A percentile compares a stretch with the other conserved stretches of the same genome.
Evolutionary conservation across 2,113 vertebrate species (phyloP).

Genomic region (Gnathonemus longibarbis): DNA sequence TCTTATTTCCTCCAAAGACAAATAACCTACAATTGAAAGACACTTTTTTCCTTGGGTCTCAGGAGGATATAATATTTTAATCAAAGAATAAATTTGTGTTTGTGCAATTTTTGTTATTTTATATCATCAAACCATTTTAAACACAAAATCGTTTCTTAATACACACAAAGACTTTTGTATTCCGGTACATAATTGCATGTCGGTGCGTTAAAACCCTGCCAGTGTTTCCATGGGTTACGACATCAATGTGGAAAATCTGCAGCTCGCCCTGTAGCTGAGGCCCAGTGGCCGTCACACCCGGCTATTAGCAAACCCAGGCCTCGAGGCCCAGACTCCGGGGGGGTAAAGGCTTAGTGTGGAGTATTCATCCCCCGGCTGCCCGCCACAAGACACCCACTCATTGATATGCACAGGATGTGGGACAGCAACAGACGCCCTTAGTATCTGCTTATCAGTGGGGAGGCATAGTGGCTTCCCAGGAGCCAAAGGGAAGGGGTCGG

Average conservation of each 20-base stretch:
- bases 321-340: background rate
- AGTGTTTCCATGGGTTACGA: background rate
- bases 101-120: background rate
- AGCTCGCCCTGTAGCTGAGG: background rate
- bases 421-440: background rate
- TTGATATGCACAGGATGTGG: conserved; percentile 19
- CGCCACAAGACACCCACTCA: background rate
- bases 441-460: conserved; percentile 14
- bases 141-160: background rate
- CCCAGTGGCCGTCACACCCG: background rate
- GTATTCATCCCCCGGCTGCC: background rate
- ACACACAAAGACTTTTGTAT: background rate
- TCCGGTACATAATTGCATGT: background rate
- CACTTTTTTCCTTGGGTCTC: no score
- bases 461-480: background rate
- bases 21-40: no score
- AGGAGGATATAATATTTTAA: background rate
- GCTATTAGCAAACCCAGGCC: background rate
- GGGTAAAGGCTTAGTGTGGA: background rate
- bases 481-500: background rate
- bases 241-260: background rate
- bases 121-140: background rate
- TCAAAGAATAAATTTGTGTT: background rate
- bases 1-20: no score
- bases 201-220: background rate